Conservation (phyloP, 2,797 vertebrate genomes). For the Gymnodraco acuticeps region DNA sequence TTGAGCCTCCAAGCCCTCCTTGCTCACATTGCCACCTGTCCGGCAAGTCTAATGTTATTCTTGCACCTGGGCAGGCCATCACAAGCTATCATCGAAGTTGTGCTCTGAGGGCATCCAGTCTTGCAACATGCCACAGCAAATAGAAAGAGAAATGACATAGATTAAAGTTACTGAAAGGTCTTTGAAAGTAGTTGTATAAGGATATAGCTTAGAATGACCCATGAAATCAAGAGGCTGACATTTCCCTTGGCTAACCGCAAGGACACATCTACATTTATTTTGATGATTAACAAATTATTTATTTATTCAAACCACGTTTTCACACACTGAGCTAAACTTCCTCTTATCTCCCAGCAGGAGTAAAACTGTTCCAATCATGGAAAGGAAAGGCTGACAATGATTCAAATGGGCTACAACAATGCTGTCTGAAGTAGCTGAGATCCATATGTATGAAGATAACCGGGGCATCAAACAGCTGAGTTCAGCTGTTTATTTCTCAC, state of each 20-base stretch:
- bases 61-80: conserved; percentile 82
- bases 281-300: conserved; percentile 21
- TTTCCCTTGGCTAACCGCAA: not conserved
- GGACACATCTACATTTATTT: conserved; percentile 23
- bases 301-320: conserved; percentile 29
- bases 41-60: conserved; percentile 84
- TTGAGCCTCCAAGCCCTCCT: conserved; percentile 77
- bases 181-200: conserved; percentile 15
- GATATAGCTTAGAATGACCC: conserved; percentile 21
- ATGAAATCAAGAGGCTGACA: not conserved
- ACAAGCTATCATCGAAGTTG: conserved; percentile 82
- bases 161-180: conserved; percentile 18
- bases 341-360: conserved; percentile 30
- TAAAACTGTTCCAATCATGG: conserved; percentile 55
- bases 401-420: conserved; percentile 63
- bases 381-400: conserved; percentile 60
- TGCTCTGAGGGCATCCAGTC: conserved; percentile 76
- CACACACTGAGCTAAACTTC: conserved; percentile 32
- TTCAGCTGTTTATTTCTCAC: conserved; percentile 59
- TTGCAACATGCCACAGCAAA: conserved; percentile 71
- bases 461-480: conserved; percentile 62
- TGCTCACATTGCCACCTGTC: conserved; percentile 82
- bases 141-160: conserved; percentile 62
- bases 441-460: conserved; percentile 67
- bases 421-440: conserved; percentile 54